phyloP scores from a whole-genome alignment of 1,140 invertebrate species.

The Drosophila orena region DNA sequence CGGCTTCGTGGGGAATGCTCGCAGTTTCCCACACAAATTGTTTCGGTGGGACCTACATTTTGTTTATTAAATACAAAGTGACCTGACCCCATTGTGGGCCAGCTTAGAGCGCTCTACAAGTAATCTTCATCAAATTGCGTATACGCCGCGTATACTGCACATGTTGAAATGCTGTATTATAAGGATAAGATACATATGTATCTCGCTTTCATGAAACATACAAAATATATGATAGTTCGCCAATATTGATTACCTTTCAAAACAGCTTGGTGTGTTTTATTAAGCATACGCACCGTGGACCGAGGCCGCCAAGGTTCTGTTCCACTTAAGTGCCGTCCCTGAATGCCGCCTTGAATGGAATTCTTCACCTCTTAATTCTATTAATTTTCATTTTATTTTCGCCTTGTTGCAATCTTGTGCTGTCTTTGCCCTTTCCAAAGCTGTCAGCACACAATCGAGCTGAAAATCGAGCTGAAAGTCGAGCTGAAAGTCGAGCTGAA shows the following conservation, averaged over 20 bases:
- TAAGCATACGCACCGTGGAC: slow-evolving; percentile 15
- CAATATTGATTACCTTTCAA: no score
- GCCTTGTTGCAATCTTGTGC: slow-evolving; percentile 45
- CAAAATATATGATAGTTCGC: not conserved
- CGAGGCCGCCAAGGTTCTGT: slow-evolving; percentile 53
- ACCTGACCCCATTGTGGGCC: not conserved
- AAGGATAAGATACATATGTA: no score
- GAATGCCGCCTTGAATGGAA: slow-evolving; percentile 69
- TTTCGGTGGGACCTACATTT: slow-evolving; percentile 33
- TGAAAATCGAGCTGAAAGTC: not conserved
- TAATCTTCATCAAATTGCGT: not conserved
- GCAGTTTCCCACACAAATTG: slow-evolving; percentile 53
- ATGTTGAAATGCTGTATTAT: no score
- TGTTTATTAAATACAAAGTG: slow-evolving; percentile 4
- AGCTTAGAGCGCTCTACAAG: not conserved
- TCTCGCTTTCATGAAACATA: no score
- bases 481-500: not conserved
- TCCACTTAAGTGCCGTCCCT: slow-evolving; percentile 59
- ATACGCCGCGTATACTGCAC: not conserved
- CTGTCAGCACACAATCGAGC: slow-evolving; percentile 45
- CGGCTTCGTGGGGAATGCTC: slow-evolving; percentile 45
- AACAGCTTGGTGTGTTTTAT: not conserved
- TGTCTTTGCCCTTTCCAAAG: slow-evolving; percentile 59
- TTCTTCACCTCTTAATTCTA: slow-evolving; percentile 67
- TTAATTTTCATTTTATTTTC: slow-evolving; percentile 74